phyloP scores from a whole-genome alignment of 1,140 invertebrate species.

The Gryllus bimaculatus region DNA sequence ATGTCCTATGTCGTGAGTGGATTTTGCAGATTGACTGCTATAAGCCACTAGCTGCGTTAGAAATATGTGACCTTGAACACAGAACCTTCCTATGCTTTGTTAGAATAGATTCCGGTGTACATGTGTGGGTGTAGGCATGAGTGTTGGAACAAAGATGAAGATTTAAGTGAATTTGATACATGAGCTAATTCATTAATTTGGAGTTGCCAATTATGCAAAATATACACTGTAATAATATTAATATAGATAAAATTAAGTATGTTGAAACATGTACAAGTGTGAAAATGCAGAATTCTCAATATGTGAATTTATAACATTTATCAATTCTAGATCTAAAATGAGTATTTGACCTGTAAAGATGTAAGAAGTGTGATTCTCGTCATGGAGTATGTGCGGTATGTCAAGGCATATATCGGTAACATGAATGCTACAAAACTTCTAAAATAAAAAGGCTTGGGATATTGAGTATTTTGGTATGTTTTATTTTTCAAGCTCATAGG shows the following conservation, averaged over 20 bases:
- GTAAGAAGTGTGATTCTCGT: conserved; percentile 4
- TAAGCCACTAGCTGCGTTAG: neutral
- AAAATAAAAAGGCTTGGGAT: conserved; percentile 5
- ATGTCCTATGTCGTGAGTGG: neutral
- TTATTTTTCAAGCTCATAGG: neutral
- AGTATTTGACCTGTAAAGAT: neutral
- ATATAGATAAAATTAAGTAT: neutral
- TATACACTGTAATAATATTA: neutral
- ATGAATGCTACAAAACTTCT: neutral
- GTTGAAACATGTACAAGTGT: neutral
- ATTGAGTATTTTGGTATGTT: neutral
- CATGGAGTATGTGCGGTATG: neutral
- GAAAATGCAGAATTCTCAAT: neutral
- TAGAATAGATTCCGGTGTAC: neutral
- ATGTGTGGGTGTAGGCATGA: neutral
- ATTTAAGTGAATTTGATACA: neutral
- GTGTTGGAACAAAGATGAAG: neutral
- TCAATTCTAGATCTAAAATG: neutral
- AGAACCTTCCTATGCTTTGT: neutral
- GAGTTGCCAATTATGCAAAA: neutral
- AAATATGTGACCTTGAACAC: conserved; percentile 4
- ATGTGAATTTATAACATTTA: conserved; percentile 6
- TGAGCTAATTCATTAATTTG: neutral
- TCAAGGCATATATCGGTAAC: neutral
- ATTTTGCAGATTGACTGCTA: neutral